Percentiles rank a stretch among this genome's conserved stretches.
phyloP scores from a whole-genome alignment of 2,888 invertebrate genomes.

The Sinopyrophorus schimmeli region DNA sequence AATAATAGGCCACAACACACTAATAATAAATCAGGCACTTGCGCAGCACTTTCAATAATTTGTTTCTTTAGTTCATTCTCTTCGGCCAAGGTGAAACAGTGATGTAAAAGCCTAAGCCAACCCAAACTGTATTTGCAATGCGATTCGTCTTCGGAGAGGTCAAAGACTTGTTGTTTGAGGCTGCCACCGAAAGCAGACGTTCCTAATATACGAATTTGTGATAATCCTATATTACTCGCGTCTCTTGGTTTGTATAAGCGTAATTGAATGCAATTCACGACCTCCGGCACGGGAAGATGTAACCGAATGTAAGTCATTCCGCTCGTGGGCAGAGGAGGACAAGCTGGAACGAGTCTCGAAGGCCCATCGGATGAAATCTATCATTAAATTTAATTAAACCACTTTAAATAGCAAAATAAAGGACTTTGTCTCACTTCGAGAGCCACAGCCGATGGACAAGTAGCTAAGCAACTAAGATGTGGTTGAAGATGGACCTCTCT shows the following conservation, averaged over 20 bases:
- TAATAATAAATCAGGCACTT: slow-evolving; percentile 67
- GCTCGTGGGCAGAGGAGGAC: slow-evolving; percentile 83
- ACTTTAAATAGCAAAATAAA: neutral
- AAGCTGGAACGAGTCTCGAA: slow-evolving; percentile 76
- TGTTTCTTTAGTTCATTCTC: slow-evolving; percentile 54
- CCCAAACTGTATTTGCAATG: slow-evolving; percentile 68
- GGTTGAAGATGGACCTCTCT: slow-evolving; percentile 88
- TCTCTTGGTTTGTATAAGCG: slow-evolving; percentile 83
- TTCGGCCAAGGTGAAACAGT: slow-evolving; percentile 67
- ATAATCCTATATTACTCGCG: slow-evolving; percentile 85
- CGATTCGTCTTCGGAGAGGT: slow-evolving; percentile 59
- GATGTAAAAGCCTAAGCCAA: slow-evolving; percentile 81
- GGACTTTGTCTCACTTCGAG: slow-evolving; percentile 73
- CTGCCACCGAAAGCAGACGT: slow-evolving; percentile 80
- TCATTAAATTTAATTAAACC: neutral
- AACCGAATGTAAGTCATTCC: slow-evolving; percentile 87
- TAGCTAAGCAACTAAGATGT: slow-evolving; percentile 79
- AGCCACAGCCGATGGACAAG: slow-evolving; percentile 87
- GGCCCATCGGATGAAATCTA: slow-evolving; percentile 74
- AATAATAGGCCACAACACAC: slow-evolving; percentile 73
- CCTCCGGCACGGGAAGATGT: slow-evolving; percentile 79
- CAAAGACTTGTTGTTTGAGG: slow-evolving; percentile 45
- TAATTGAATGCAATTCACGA: slow-evolving; percentile 78
- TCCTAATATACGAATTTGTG: slow-evolving; percentile 83
- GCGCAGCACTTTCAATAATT: slow-evolving; percentile 66